Percentiles rank a stretch among this genome's conserved stretches.
Evolutionary conservation across 2,797 vertebrate species (phyloP).

Genomic region (Coreius guichenoti): DNA sequence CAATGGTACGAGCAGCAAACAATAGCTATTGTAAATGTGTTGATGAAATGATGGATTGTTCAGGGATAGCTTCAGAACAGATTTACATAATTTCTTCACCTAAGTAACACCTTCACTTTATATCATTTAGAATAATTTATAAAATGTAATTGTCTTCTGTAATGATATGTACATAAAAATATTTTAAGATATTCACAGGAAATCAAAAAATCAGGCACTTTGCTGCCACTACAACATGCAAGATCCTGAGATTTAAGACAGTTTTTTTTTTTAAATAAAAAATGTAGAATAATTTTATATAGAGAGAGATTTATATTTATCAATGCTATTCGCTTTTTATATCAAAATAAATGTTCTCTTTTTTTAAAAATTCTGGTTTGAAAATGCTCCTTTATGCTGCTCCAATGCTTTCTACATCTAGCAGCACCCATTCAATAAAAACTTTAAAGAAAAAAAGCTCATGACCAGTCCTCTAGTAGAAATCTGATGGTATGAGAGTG

Average conservation of each 20-base stretch:
- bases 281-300: conserved; percentile 84
- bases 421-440: conserved; percentile 61
- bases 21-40: conserved; percentile 37
- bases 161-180: conserved; percentile 82
- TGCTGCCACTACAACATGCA: conserved; percentile 72
- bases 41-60: neutral
- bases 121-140: conserved; percentile 83
- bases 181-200: conserved; percentile 86
- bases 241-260: conserved; percentile 86
- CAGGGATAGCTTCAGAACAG: conserved; percentile 35
- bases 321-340: conserved; percentile 76
- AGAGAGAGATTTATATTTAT: conserved; percentile 85
- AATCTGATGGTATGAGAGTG: conserved; percentile 57
- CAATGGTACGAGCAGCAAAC: conserved; percentile 45
- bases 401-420: conserved; percentile 63
- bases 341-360: conserved; percentile 84
- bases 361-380: conserved; percentile 68
- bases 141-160: conserved; percentile 75
- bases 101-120: conserved; percentile 73
- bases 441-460: conserved; percentile 46
- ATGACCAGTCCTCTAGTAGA: conserved; percentile 40
- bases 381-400: conserved; percentile 60
- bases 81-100: conserved; percentile 61
- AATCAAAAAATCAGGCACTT: conserved; percentile 80
- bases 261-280: conserved; percentile 82